These are phyloP conservation scores for Syngnathus typhle DNA, from an alignment of 2,113 vertebrate species.

Conservation along the genomic window DNA sequence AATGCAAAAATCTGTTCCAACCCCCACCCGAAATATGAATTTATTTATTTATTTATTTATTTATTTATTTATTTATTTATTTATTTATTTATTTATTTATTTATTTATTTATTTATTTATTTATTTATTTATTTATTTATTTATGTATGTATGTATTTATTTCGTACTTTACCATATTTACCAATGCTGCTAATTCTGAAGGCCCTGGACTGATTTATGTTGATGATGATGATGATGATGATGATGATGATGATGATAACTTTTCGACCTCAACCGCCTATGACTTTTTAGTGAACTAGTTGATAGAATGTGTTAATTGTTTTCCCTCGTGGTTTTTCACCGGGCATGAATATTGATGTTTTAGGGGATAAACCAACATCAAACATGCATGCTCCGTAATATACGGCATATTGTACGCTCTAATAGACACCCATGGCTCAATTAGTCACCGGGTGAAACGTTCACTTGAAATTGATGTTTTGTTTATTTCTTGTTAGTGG, in stretches of 20 bases:
- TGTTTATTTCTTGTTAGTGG: not conserved
- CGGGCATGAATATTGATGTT: not conserved
- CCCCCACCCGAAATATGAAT: no score
- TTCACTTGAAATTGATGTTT: constrained; percentile 1
- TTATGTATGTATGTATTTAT: no score
- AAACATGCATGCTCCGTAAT: not conserved
- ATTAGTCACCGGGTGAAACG: not conserved
- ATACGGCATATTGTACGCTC: not conserved
- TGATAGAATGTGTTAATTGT: not conserved
- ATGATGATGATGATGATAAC: not conserved
- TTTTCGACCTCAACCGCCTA: not conserved
- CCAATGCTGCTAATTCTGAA: not conserved
- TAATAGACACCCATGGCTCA: not conserved
- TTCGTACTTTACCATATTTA: not conserved
- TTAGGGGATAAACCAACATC: not conserved
- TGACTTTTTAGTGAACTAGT: not conserved
- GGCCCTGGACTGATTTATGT: not conserved
- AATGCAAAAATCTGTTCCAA: no score
- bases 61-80: no score
- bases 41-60: no score
- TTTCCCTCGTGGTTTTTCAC: not conserved
- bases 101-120: no score
- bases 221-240: not conserved
- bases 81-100: no score
- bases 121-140: no score